Percentiles rank a stretch among this genome's conserved stretches.
Evolutionary conservation across 2,797 vertebrate genomes (phyloP).

Genomic region (Acanthurus lineatus): DNA sequence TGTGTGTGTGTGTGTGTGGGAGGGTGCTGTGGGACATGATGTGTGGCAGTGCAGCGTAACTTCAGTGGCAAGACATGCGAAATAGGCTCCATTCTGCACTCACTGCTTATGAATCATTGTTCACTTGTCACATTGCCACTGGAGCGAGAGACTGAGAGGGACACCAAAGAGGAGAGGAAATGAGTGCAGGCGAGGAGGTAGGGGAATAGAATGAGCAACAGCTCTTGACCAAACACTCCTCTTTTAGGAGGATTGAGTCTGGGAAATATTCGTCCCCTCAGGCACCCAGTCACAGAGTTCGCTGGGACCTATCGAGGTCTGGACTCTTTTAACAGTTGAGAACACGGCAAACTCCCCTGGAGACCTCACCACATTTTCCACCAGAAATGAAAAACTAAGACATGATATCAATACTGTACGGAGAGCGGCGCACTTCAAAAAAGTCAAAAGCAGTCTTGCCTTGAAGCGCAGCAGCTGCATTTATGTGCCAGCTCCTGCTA

Average conservation of each 20-base stretch:
- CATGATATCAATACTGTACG: constrained; percentile 58
- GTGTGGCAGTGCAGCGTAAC: constrained; percentile 8
- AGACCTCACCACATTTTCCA: constrained; percentile 53
- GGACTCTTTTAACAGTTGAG: constrained; percentile 61
- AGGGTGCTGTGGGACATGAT: not conserved
- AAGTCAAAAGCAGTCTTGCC: constrained; percentile 47
- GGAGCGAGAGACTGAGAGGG: constrained; percentile 61
- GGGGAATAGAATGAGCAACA: constrained; percentile 58
- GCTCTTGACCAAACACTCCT: constrained; percentile 72
- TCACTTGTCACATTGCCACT: constrained; percentile 65
- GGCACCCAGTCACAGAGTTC: constrained; percentile 38
- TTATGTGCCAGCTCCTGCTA: constrained; percentile 42
- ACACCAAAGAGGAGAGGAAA: constrained; percentile 55
- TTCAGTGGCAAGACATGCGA: constrained; percentile 55
- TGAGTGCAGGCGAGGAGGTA: constrained; percentile 39
- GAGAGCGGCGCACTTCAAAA: constrained; percentile 40
- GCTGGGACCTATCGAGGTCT: constrained; percentile 52
- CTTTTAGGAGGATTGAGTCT: constrained; percentile 61
- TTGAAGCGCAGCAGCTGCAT: constrained; percentile 45
- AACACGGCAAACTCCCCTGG: constrained; percentile 50
- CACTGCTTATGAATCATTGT: constrained; percentile 69
- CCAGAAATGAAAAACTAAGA: constrained; percentile 60
- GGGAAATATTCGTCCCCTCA: constrained; percentile 61
- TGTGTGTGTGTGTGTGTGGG: not conserved
- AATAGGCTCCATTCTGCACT: constrained; percentile 58